phyloP scores from a whole-genome alignment of 2,113 vertebrate genomes.

The Ictalurus punctatus region DNA sequence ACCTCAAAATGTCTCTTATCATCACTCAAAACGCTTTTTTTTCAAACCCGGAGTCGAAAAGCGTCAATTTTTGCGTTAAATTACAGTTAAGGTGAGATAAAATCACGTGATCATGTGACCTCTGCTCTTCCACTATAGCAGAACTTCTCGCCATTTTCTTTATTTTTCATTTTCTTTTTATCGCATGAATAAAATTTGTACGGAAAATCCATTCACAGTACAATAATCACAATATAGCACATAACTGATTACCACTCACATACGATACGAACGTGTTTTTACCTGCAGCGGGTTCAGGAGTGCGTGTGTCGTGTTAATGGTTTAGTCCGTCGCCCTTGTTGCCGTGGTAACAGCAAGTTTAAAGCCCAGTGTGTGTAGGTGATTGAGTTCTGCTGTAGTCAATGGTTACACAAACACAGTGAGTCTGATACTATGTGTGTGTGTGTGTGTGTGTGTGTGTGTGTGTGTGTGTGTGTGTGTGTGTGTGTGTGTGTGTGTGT shows the following conservation, averaged over 20 bases:
- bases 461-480: neutral
- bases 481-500: neutral
- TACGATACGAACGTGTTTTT: too few relatives aligned
- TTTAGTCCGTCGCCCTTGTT: conserved; percentile 47
- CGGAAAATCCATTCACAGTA: neutral
- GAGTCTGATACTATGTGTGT: neutral
- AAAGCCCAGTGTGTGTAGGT: conserved; percentile 56
- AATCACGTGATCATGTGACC: neutral
- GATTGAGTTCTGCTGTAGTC: conserved; percentile 51
- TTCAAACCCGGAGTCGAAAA: neutral
- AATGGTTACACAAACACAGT: conserved; percentile 58
- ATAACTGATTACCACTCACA: neutral
- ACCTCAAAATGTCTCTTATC: neutral
- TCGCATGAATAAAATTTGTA: neutral
- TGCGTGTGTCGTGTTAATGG: neutral
- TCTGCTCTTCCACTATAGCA: neutral
- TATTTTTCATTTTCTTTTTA: neutral
- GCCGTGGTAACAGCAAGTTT: conserved; percentile 55
- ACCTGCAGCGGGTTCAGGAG: neutral
- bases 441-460: neutral
- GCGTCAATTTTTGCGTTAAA: neutral
- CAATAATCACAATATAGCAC: neutral
- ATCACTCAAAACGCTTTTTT: neutral
- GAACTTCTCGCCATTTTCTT: neutral
- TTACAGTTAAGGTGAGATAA: too few relatives aligned